Conservation (phyloP, 2,888 invertebrate genomes). For the Kryphioiulus occultus region DNA sequence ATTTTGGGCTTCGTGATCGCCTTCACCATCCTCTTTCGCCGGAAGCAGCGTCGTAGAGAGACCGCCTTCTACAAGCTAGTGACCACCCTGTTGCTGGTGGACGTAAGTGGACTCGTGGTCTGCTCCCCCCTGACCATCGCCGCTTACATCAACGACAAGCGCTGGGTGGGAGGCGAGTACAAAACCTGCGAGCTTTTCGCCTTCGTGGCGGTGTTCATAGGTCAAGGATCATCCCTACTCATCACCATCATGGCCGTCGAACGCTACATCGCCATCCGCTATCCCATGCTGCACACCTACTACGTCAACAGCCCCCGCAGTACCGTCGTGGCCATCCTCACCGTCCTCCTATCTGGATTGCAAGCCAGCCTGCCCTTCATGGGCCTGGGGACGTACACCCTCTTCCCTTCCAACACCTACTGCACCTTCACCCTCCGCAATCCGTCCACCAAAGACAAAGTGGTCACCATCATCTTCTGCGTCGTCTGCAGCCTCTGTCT, state of each 20-base stretch:
- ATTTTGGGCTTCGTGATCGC: constrained; percentile 28
- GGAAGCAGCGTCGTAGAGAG: constrained; percentile 9
- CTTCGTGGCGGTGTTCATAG: background rate
- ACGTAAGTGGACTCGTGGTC: background rate
- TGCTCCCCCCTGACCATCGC: constrained; percentile 16
- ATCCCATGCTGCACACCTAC: constrained; percentile 32
- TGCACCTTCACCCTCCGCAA: background rate
- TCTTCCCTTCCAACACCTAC: background rate
- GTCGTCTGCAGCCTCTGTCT: background rate
- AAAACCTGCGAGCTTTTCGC: background rate
- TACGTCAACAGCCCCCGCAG: constrained; percentile 17
- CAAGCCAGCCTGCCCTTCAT: constrained; percentile 21
- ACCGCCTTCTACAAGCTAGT: constrained; percentile 33
- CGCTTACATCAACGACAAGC: constrained; percentile 29
- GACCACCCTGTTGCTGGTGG: background rate
- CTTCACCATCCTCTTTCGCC: constrained; percentile 24
- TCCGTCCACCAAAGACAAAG: background rate
- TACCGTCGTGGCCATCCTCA: background rate
- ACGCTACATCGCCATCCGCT: background rate
- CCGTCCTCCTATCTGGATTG: background rate
- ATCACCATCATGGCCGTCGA: constrained; percentile 33
- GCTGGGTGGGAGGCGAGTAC: background rate
- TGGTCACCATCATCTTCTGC: constrained; percentile 13
- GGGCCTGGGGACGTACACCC: background rate
- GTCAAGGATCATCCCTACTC: constrained; percentile 20